Evolutionary conservation across 2,888 invertebrate species (phyloP), one percentile per base, ranked within the genome.

Genomic region (Andrena haemorrhoa): DNA sequence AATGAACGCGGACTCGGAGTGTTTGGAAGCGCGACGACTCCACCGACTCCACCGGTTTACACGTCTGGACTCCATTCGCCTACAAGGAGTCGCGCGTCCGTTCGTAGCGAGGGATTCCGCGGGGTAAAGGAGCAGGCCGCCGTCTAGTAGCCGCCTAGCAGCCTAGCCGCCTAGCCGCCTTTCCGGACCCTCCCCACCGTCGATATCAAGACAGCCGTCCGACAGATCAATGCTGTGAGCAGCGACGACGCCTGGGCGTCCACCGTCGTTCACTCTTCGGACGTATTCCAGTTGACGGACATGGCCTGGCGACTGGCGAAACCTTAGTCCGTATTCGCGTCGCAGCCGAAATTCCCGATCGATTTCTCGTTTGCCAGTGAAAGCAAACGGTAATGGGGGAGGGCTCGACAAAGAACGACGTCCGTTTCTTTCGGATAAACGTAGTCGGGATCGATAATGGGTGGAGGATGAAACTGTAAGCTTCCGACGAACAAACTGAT

Each of bases 151-250:
- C 79, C 41, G 41, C 41, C 41, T 41, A 77, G 77, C 84, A 87
- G 83, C 84, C 78, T 87, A 82, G 80, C 82, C 78, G 84, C 65
- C 29, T 85, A 79, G 73, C 80, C 84, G 86, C 84, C 91, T 86
- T 85, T 86, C 86, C 86, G 82, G 80, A 81, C 88, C 88, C 85
- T 88, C 56, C 89, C 88, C 90, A 86, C 89, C 90, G 85, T 89
- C 92, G 91, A 93, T 93, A 93, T 93, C 93, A 92, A 93, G 92
- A 92, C 93, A 91, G 88, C 89, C 91, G 90, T 92, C 91, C 89
- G 92, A 93, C 94, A 93, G 94, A 94, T 94, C 94, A 93, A 94
- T 94, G 94, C 93, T 88, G 93, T 90, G 91, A 92, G 85, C 91
- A 87, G 90, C 91, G 93, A 91, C 92, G 92, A 93, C 92, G 92